Base-by-base conservation (phyloP, 2,888 invertebrate genomes). In the Chrysotoxum bicinctum region DNA sequence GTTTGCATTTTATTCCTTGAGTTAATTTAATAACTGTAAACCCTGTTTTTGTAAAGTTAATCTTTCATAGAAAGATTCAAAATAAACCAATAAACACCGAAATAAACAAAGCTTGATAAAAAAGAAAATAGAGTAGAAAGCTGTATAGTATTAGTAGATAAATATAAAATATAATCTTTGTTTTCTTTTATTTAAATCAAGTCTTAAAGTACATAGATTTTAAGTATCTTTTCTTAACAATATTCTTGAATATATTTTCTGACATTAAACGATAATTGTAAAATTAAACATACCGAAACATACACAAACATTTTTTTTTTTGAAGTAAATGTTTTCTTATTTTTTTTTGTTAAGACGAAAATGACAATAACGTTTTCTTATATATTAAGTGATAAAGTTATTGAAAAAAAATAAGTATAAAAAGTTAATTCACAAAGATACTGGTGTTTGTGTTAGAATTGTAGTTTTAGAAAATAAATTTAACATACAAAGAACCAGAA, bases 81-180 rank as follows among this genome's bases (percentile, higher is more conserved):
- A 50, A 66, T 43, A 68, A 75, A 70, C 58, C 60, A 70, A 76
- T 40, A 50, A 66, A 79, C 79, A 84, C 70, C 84, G 75, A 84
- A 66, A 84, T 79, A 56, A 83, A 78, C 74, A 84, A 84, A 84
- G 75, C 70, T 70, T 75, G 3, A 54, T 43, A 43, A 32, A 64
- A n/a, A 23, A 50, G 7, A 54, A 64, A 77, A 56, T 62, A 52
- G 62, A 69, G 10, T 35, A 72, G 70, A 52, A 75, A 80, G 58
- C 58, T 35, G 14, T 23, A 35, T 56, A 72, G 66, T 75, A 75
- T 84, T 80, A 73, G 62, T 73, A 64, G 60, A 40, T 72, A 64
- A 60, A 35, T 83, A 52, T 58, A 35, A n/a, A n/a, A n/a, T 70
- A 40, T 40, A 76, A 30, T 60, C 7, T 79, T 75, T 37, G 35